Evolutionary conservation across 2,888 invertebrate genomes (phyloP).

Genomic region (Callimorpha dominula): DNA sequence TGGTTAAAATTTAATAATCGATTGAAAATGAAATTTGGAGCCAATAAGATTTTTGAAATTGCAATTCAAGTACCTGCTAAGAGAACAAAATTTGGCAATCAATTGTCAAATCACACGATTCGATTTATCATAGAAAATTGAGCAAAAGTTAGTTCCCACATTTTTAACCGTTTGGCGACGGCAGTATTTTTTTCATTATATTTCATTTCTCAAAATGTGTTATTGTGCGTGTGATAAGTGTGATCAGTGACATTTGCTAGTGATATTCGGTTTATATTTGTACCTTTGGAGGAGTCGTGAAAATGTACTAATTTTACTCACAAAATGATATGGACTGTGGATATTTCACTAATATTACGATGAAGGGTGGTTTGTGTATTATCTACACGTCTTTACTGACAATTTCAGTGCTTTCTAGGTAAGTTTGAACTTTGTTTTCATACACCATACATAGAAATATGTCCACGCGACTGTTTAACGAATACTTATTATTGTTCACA

Average conservation of each 20-base stretch:
- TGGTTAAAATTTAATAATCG: constrained; percentile 59
- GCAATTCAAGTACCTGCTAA: constrained; percentile 3
- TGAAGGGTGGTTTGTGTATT: constrained; percentile 87
- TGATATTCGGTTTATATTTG: constrained; percentile 44
- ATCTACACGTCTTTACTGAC: constrained; percentile 88
- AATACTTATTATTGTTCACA: constrained; percentile 61
- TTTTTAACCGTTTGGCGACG: constrained; percentile 56
- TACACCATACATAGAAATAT: not conserved
- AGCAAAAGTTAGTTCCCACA: constrained; percentile 57
- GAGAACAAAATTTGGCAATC: constrained; percentile 55
- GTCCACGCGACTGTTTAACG: constrained; percentile 20
- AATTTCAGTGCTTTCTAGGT: constrained; percentile 88
- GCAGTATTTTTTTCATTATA: constrained; percentile 55
- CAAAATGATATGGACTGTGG: constrained; percentile 84
- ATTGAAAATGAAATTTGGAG: constrained; percentile 31
- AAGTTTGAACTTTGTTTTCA: constrained; percentile 41
- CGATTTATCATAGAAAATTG: constrained; percentile 62
- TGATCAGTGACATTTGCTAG: constrained; percentile 43
- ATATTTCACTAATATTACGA: constrained; percentile 84
- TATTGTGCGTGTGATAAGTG: constrained; percentile 56
- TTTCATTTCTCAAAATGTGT: constrained; percentile 58
- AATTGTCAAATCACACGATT: constrained; percentile 63
- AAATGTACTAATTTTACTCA: constrained; percentile 78
- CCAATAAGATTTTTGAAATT: constrained; percentile 58
- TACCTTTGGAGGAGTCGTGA: constrained; percentile 64